Conservation (phyloP, 1,140 invertebrate genomes). For the Eueides isabella region DNA sequence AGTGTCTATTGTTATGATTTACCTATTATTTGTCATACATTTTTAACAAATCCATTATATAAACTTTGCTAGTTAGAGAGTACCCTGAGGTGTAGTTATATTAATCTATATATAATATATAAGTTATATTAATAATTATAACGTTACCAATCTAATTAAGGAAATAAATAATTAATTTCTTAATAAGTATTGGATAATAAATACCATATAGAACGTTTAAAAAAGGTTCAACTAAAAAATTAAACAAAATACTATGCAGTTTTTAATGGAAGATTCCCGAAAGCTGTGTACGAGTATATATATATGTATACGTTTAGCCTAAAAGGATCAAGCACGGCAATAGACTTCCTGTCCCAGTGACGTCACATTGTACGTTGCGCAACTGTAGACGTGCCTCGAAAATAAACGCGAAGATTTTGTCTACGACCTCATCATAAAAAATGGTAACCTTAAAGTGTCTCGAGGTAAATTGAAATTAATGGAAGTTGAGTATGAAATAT, state of each 20-base stretch:
- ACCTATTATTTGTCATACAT: neutral
- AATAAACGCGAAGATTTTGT: slow-evolving; percentile 32
- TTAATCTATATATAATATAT: no score
- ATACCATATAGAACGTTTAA: no score
- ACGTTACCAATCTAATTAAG: no score
- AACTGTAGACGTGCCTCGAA: slow-evolving; percentile 31
- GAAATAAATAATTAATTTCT: no score
- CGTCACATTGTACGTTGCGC: slow-evolving; percentile 41
- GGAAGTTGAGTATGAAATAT: slow-evolving; percentile 8
- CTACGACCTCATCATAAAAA: slow-evolving; percentile 34
- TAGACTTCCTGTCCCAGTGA: slow-evolving; percentile 59
- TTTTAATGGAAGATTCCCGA: slow-evolving; percentile 54
- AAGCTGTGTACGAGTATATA: no score
- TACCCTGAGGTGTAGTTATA: no score
- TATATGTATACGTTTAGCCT: slow-evolving; percentile 67
- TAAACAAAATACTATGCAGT: neutral
- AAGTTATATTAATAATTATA: no score
- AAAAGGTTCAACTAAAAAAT: no score
- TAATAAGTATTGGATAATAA: no score
- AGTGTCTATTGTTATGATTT: slow-evolving; percentile 2
- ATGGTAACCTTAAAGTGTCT: slow-evolving; percentile 30
- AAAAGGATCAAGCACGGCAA: slow-evolving; percentile 66
- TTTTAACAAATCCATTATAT: neutral
- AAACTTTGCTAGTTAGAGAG: no score
- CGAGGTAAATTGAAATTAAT: slow-evolving; percentile 30